phyloP scores from a whole-genome alignment of 2,113 vertebrate species.

The Xiphophorus hellerii region DNA sequence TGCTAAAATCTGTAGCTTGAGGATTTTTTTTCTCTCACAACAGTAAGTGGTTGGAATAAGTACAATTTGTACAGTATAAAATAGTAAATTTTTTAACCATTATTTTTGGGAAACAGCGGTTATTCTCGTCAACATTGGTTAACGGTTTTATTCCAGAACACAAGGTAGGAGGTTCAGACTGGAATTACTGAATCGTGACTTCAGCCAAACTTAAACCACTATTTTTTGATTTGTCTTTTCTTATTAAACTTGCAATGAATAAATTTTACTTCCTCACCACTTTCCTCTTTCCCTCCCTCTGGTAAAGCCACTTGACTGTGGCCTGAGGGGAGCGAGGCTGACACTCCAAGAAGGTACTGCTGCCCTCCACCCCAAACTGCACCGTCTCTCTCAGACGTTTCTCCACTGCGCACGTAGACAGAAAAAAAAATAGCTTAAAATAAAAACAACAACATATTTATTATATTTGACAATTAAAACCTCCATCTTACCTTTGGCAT shows the following conservation, averaged over 20 bases:
- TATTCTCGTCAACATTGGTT: neutral
- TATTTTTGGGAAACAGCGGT: neutral
- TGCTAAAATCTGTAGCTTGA: neutral
- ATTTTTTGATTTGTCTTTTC: neutral
- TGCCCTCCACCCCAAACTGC: conserved; percentile 87
- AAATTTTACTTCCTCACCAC: conserved; percentile 70
- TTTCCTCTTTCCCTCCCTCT: conserved; percentile 81
- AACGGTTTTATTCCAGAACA: neutral
- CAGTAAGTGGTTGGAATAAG: neutral
- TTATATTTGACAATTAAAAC: neutral
- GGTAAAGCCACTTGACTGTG: conserved; percentile 84
- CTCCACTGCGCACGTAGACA: conserved; percentile 70
- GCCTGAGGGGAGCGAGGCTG: conserved; percentile 85
- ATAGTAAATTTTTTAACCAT: neutral
- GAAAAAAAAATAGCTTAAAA: neutral
- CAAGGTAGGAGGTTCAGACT: neutral
- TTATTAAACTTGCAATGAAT: neutral
- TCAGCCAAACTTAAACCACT: neutral
- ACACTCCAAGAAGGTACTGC: conserved; percentile 86
- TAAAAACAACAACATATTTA: rapidly evolving
- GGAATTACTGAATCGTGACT: neutral
- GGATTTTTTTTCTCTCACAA: neutral
- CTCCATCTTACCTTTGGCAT: conserved; percentile 87
- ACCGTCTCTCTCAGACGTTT: conserved; percentile 82
- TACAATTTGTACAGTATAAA: neutral